phyloP scores from a whole-genome alignment of 2,797 vertebrate genomes.

The Xenopus petersii region DNA sequence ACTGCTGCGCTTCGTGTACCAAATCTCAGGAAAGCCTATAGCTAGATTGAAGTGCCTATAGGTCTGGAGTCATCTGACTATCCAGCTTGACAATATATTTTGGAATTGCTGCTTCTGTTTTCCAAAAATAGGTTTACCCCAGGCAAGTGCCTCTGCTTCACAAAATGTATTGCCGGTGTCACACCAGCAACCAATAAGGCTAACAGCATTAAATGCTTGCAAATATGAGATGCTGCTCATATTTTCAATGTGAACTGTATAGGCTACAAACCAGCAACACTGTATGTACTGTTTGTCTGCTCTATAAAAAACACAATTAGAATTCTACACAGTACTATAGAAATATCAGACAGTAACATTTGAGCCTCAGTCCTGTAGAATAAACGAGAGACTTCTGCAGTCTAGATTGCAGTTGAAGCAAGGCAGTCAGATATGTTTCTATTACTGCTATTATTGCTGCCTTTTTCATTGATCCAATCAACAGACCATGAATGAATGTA shows the following conservation, averaged over 20 bases:
- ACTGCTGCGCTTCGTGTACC: too few species aligned
- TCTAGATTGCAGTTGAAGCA: slow-evolving; percentile 15
- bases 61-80: too few species aligned
- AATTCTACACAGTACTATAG: slow-evolving; percentile 43
- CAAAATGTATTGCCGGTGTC: too few species aligned
- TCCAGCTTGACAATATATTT: too few species aligned
- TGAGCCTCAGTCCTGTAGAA: slow-evolving; percentile 63
- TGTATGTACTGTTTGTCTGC: neutral
- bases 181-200: too few species aligned
- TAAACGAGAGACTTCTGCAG: slow-evolving; percentile 54
- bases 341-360: slow-evolving; percentile 62
- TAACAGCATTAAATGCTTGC: too few species aligned
- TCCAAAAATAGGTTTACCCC: too few species aligned
- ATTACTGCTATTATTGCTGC: slow-evolving; percentile 6
- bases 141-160: too few species aligned
- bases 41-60: too few species aligned
- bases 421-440: slow-evolving; percentile 35
- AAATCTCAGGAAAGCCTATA: too few species aligned
- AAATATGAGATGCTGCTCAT: too few species aligned
- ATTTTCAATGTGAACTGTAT: neutral
- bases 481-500: slow-evolving; percentile 53
- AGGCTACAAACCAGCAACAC: neutral
- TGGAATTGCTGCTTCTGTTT: too few species aligned
- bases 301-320: slow-evolving; percentile 41
- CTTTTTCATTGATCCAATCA: slow-evolving; percentile 53